phyloP scores from a whole-genome alignment of 2,113 vertebrate genomes.

The Athene noctua region DNA sequence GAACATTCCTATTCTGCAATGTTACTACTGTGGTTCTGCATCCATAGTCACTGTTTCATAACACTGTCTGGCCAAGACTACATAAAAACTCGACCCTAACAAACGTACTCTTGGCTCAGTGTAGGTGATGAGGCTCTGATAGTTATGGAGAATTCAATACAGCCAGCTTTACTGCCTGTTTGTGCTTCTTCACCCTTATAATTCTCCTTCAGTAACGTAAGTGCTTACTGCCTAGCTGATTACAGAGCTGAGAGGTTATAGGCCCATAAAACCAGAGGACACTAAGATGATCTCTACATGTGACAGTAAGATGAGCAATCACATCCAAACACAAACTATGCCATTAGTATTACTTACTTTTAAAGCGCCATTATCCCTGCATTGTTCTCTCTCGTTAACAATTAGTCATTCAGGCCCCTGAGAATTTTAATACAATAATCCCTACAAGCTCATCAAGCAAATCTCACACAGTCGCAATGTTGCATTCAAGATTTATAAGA shows the following conservation, averaged over 20 bases:
- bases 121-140: background rate
- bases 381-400: slow-evolving; percentile 42
- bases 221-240: background rate
- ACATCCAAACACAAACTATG: background rate
- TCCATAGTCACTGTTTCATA: background rate
- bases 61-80: background rate
- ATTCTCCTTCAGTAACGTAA: background rate
- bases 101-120: background rate
- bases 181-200: background rate
- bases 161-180: background rate
- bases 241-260: background rate
- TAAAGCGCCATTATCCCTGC: background rate
- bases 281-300: background rate
- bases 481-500: slow-evolving; percentile 46
- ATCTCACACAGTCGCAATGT: background rate
- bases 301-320: background rate
- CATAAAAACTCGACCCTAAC: background rate
- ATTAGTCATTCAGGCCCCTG: slow-evolving; percentile 32
- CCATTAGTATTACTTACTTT: slow-evolving; percentile 53
- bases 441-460: slow-evolving; percentile 4
- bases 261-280: background rate
- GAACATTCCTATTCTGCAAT: background rate
- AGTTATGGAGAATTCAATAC: background rate
- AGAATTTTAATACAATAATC: slow-evolving; percentile 49
- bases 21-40: background rate